A percentile compares a stretch with the other conserved stretches of the same genome.
phyloP scores from a whole-genome alignment of 2,888 invertebrate species.

The Rhagonycha fulva region DNA sequence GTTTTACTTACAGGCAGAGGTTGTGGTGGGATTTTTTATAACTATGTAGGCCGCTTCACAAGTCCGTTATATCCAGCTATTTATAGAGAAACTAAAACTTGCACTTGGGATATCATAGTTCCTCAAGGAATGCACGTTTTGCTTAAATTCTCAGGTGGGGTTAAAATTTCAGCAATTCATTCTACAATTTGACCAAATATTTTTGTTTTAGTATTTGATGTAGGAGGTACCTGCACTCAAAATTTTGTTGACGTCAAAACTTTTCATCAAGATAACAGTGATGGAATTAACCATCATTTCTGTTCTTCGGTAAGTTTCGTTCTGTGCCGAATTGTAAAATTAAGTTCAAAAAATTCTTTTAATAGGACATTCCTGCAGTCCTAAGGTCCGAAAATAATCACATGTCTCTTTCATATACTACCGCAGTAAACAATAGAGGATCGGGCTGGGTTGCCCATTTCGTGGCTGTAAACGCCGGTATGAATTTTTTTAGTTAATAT shows the following conservation, averaged over 20 bases:
- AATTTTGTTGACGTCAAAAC: conserved; percentile 66
- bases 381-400: conserved; percentile 51
- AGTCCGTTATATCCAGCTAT: conserved; percentile 72
- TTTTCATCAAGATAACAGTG: conserved; percentile 35
- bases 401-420: conserved; percentile 65
- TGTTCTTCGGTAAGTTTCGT: conserved; percentile 55
- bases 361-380: conserved; percentile 23
- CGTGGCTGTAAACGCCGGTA: conserved; percentile 32
- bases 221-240: conserved; percentile 62
- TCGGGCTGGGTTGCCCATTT: conserved; percentile 68
- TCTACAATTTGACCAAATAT: conserved; percentile 2
- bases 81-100: conserved; percentile 61
- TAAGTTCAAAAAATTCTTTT: not conserved
- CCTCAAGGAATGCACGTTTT: conserved; percentile 60
- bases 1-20: conserved; percentile 57
- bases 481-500: not conserved
- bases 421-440: conserved; percentile 71
- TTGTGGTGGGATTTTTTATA: conserved; percentile 70
- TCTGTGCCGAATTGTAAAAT: not conserved
- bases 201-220: conserved; percentile 66
- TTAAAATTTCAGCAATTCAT: not conserved
- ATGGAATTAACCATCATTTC: conserved; percentile 38
- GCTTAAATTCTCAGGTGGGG: conserved; percentile 58
- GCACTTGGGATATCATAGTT: conserved; percentile 67
- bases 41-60: conserved; percentile 65